phyloP scores from a whole-genome alignment of 2,888 invertebrate genomes.

The Diarsia mendica region DNA sequence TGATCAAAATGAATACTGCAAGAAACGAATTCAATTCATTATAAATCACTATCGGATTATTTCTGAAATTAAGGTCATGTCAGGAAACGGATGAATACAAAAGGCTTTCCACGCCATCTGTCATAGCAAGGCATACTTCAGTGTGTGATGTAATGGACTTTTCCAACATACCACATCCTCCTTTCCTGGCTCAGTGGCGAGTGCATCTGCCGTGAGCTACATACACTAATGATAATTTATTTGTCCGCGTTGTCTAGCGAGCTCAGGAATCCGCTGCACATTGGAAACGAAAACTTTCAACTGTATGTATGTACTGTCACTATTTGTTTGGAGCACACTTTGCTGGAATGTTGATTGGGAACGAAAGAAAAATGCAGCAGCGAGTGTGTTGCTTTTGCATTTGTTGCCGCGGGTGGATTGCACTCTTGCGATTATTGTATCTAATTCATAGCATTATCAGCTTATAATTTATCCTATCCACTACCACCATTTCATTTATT shows the following conservation, averaged over 20 bases:
- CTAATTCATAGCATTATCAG: background rate
- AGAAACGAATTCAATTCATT: no score
- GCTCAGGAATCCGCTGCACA: conserved; percentile 60
- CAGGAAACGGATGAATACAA: background rate
- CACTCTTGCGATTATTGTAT: background rate
- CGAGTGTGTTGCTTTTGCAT: conserved; percentile 14
- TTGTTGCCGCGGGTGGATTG: background rate
- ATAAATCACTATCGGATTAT: no score
- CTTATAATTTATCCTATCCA: no score
- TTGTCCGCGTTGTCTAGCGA: conserved; percentile 70
- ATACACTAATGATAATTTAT: conserved; percentile 88
- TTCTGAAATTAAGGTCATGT: no score
- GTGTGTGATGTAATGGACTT: background rate
- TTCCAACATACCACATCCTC: conserved; percentile 67
- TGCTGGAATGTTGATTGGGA: conserved; percentile 57
- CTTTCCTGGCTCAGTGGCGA: conserved; percentile 40
- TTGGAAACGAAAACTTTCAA: conserved; percentile 65
- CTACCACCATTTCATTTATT: no score
- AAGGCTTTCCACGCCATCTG: background rate
- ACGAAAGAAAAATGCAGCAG: conserved; percentile 43
- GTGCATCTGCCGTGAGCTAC: conserved; percentile 79
- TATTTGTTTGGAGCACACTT: conserved; percentile 55
- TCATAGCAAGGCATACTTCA: background rate
- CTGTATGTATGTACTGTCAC: conserved; percentile 49
- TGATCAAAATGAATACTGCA: no score